Conservation (phyloP, 2,888 invertebrate species). For the Stomorhina lunata region DNA sequence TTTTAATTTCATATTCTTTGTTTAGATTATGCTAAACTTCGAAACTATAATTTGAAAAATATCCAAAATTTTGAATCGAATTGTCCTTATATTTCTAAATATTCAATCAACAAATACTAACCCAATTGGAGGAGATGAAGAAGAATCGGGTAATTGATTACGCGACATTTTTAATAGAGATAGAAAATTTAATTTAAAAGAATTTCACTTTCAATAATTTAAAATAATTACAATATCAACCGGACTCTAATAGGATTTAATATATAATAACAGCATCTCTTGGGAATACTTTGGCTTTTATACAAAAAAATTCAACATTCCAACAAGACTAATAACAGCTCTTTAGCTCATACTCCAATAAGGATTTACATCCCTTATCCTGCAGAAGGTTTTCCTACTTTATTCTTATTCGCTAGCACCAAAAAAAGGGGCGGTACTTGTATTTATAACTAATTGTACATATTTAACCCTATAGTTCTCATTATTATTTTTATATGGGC, state of each 20-base stretch:
- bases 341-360: conserved; percentile 3
- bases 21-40: too few species aligned
- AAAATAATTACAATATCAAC: conserved; percentile 38
- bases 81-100: not conserved
- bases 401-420: conserved; percentile 43
- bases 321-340: conserved; percentile 52
- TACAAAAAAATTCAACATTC: conserved; percentile 59
- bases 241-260: conserved; percentile 69
- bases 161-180: conserved; percentile 80
- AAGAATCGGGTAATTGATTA: conserved; percentile 85
- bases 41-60: not conserved
- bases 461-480: conserved; percentile 27
- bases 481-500: too few species aligned
- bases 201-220: conserved; percentile 17
- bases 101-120: conserved; percentile 52
- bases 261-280: conserved; percentile 71
- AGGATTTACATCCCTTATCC: conserved; percentile 49
- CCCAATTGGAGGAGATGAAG: conserved; percentile 86
- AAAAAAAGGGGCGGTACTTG: conserved; percentile 51
- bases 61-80: not conserved
- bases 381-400: not conserved
- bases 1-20: too few species aligned
- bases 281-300: conserved; percentile 72
- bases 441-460: not conserved
- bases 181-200: conserved; percentile 13